Conservation (phyloP, 2,797 vertebrate species). For the Capromys pilorides region DNA sequence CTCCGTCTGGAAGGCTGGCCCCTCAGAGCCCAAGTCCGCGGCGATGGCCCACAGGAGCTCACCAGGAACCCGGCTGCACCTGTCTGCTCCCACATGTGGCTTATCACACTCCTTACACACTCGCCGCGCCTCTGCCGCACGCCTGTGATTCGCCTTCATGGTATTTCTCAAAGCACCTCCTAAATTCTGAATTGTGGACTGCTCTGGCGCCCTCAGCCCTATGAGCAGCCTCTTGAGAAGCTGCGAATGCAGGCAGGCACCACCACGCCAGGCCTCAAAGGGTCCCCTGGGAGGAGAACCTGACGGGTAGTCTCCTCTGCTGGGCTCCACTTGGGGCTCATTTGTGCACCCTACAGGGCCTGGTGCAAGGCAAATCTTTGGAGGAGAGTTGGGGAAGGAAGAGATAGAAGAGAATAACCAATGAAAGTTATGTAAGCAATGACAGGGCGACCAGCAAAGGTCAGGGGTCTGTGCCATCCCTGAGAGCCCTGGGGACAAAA, state of each 20-base stretch:
- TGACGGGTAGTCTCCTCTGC: neutral
- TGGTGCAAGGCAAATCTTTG: neutral
- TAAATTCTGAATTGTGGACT: neutral
- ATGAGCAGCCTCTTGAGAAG: neutral
- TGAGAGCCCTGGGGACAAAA: neutral
- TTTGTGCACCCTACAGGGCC: neutral
- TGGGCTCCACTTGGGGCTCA: neutral
- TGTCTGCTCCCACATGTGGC: neutral
- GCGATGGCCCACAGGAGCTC: neutral
- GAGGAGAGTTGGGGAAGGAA: neutral
- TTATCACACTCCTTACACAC: neutral
- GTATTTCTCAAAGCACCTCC: neutral
- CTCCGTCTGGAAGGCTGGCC: accelerated
- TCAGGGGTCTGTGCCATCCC: neutral
- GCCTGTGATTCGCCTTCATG: neutral
- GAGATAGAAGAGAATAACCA: neutral
- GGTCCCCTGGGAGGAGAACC: neutral
- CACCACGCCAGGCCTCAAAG: neutral
- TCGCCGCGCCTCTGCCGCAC: neutral
- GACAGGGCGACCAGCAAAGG: neutral
- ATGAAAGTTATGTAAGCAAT: no score
- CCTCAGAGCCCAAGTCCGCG: neutral
- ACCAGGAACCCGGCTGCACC: neutral
- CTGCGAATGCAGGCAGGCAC: neutral
- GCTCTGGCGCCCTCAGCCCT: neutral